Evolutionary conservation across 1,140 invertebrate genomes (phyloP).

Genomic region (Bombus sylvicola): DNA sequence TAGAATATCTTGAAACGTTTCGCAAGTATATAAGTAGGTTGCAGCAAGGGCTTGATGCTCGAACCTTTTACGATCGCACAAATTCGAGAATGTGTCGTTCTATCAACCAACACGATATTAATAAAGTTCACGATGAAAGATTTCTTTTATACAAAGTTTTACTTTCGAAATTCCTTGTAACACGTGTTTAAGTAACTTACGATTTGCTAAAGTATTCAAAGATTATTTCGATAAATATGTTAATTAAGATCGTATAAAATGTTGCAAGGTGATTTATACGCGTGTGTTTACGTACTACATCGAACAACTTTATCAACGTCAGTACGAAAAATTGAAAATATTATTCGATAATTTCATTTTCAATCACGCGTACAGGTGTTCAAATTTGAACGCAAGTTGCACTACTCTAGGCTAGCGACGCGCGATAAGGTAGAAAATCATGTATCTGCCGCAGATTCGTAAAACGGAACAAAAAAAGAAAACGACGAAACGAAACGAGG

Average conservation of each 20-base stretch:
- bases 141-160: too few species aligned
- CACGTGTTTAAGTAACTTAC: too few species aligned
- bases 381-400: neutral
- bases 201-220: too few species aligned
- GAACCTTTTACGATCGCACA: too few species aligned
- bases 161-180: too few species aligned
- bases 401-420: neutral
- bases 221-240: too few species aligned
- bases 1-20: neutral
- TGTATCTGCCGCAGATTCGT: neutral
- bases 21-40: too few species aligned
- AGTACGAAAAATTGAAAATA: neutral
- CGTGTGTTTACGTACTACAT: neutral
- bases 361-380: neutral
- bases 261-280: neutral
- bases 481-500: neutral
- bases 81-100: too few species aligned
- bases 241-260: too few species aligned
- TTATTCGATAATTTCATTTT: neutral
- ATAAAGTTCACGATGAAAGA: too few species aligned
- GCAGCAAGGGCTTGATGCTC: too few species aligned
- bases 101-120: too few species aligned
- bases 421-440: conserved; percentile 16
- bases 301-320: neutral
- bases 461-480: neutral